Percentiles rank a stretch among this genome's conserved stretches.
phyloP scores from a whole-genome alignment of 2,888 invertebrate species.

The Synanthedon myopaeformis region DNA sequence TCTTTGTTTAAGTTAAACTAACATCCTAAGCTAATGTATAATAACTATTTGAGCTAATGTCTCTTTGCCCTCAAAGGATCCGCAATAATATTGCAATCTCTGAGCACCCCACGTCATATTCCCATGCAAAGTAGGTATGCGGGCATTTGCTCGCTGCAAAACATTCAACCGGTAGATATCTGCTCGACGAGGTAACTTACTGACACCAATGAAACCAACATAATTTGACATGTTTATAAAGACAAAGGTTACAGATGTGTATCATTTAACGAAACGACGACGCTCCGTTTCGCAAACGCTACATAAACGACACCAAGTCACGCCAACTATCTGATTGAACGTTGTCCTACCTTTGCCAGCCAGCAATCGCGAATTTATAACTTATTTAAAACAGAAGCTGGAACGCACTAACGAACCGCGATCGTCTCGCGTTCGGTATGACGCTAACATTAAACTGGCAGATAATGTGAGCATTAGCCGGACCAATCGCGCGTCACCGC shows the following conservation, averaged over 20 bases:
- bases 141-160: conserved; percentile 26
- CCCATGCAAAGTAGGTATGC: conserved; percentile 29
- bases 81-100: neutral
- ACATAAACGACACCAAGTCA: conserved; percentile 65
- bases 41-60: neutral
- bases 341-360: conserved; percentile 39
- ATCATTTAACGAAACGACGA: conserved; percentile 65
- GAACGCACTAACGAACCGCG: conserved; percentile 58
- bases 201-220: neutral
- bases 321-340: conserved; percentile 66
- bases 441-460: conserved; percentile 51
- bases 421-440: conserved; percentile 56
- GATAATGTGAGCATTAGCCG: conserved; percentile 49
- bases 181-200: neutral
- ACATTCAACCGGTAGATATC: conserved; percentile 30
- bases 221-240: conserved; percentile 63
- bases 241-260: conserved; percentile 62
- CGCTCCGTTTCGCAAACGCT: conserved; percentile 50
- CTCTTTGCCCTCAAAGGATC: neutral
- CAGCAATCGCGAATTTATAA: conserved; percentile 62
- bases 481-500: conserved; percentile 56
- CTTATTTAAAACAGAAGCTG: conserved; percentile 65
- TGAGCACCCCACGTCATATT: neutral
- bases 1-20: neutral
- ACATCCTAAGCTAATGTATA: too few species aligned